phyloP scores from a whole-genome alignment of 1,140 invertebrate genomes.

The Berghia stephanieae region DNA sequence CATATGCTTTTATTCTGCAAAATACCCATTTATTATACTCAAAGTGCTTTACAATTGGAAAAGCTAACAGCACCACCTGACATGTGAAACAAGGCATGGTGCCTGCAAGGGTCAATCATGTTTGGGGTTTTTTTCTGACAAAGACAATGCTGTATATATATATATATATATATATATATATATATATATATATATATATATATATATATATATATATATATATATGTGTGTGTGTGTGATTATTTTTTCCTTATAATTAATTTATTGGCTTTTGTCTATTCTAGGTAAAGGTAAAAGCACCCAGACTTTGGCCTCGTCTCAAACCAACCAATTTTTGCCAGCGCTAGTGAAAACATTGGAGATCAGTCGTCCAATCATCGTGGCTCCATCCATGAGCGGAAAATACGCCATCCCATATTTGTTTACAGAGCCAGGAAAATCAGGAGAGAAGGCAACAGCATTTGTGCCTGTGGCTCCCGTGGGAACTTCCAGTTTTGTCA shows the following conservation, averaged over 20 bases:
- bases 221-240: background rate
- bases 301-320: conserved; percentile 27
- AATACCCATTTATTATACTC: no score
- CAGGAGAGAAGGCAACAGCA: conserved; percentile 50
- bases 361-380: conserved; percentile 58
- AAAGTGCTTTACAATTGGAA: no score
- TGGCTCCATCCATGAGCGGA: conserved; percentile 70
- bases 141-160: no score
- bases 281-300: conserved; percentile 58
- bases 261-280: conserved; percentile 30
- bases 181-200: no score
- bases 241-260: background rate
- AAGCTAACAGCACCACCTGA: no score
- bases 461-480: conserved; percentile 68
- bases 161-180: no score
- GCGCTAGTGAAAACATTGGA: conserved; percentile 47
- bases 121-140: no score
- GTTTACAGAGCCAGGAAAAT: conserved; percentile 41
- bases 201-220: no score
- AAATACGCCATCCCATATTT: conserved; percentile 65
- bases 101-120: no score
- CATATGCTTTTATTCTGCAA: no score
- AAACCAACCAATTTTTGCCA: conserved; percentile 53
- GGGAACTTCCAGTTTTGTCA: conserved; percentile 45
- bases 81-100: no score